Evolutionary conservation across 2,888 invertebrate genomes (phyloP).

Genomic region (Aporophyla lueneburgensis): DNA sequence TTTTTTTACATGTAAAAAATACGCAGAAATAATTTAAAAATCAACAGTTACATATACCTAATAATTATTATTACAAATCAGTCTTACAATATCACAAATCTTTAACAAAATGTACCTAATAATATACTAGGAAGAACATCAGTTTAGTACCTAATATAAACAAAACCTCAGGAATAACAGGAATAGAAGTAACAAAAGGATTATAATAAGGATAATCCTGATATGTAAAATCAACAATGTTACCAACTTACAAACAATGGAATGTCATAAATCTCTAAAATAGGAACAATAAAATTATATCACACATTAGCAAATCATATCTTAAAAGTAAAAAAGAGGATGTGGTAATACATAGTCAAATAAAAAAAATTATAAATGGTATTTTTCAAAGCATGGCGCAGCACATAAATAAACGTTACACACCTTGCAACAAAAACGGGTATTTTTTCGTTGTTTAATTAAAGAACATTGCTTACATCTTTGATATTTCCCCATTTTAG

Average conservation of each 20-base stretch:
- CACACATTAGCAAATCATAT: slow-evolving; percentile 40
- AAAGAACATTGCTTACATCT: no score
- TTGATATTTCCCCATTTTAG: no score
- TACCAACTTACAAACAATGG: slow-evolving; percentile 26
- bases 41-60: slow-evolving; percentile 10
- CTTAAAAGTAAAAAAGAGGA: slow-evolving; percentile 30
- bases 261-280: slow-evolving; percentile 35
- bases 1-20: background rate
- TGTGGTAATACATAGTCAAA: no score
- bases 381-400: no score
- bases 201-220: slow-evolving; percentile 10
- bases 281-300: slow-evolving; percentile 41
- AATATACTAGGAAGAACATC: slow-evolving; percentile 11
- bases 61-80: slow-evolving; percentile 11
- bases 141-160: slow-evolving; percentile 11
- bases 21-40: slow-evolving; percentile 9
- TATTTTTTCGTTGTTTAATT: no score
- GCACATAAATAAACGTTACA: no score
- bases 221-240: slow-evolving; percentile 9
- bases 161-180: slow-evolving; percentile 4
- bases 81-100: slow-evolving; percentile 12
- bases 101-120: slow-evolving; percentile 11
- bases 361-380: no score
- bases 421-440: no score
- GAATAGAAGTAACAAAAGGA: slow-evolving; percentile 12